Conservation (phyloP, 1,140 invertebrate genomes). For the Meloidogyne hapla region DNA sequence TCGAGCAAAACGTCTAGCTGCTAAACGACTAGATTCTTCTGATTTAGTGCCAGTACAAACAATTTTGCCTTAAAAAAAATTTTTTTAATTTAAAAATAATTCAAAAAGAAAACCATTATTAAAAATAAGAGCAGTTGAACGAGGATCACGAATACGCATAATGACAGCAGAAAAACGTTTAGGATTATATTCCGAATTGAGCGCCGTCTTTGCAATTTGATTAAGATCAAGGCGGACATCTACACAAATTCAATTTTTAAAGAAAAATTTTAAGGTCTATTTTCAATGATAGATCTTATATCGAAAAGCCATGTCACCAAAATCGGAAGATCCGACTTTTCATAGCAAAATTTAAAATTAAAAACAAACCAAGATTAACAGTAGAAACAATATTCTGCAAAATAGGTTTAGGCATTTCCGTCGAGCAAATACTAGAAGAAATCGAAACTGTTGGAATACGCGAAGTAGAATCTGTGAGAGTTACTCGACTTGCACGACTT, state of each 20-base stretch:
- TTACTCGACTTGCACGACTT: neutral
- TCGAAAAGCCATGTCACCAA: too few species aligned
- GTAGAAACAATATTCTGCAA: slow-evolving; percentile 62
- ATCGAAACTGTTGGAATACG: slow-evolving; percentile 47
- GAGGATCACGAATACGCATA: slow-evolving; percentile 95
- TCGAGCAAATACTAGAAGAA: slow-evolving; percentile 42
- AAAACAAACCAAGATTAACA: slow-evolving; percentile 52
- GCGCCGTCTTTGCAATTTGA: slow-evolving; percentile 94
- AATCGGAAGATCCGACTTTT: too few species aligned
- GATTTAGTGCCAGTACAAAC: slow-evolving; percentile 98
- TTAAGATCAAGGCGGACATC: slow-evolving; percentile 81
- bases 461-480: slow-evolving; percentile 12
- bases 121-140: slow-evolving; percentile 97
- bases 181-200: slow-evolving; percentile 88
- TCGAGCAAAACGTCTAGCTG: slow-evolving; percentile 74
- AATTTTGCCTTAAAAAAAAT: slow-evolving; percentile 99
- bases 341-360: too few species aligned
- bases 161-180: slow-evolving; percentile 99
- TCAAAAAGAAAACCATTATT: slow-evolving; percentile 75
- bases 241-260: slow-evolving; percentile 26
- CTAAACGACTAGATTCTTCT: slow-evolving; percentile 81
- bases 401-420: neutral
- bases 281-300: too few species aligned
- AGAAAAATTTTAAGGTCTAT: too few species aligned
- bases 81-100: neutral